Evolutionary conservation across 1,140 invertebrate genomes (phyloP).

Genomic region (Drosophila jambulina): DNA sequence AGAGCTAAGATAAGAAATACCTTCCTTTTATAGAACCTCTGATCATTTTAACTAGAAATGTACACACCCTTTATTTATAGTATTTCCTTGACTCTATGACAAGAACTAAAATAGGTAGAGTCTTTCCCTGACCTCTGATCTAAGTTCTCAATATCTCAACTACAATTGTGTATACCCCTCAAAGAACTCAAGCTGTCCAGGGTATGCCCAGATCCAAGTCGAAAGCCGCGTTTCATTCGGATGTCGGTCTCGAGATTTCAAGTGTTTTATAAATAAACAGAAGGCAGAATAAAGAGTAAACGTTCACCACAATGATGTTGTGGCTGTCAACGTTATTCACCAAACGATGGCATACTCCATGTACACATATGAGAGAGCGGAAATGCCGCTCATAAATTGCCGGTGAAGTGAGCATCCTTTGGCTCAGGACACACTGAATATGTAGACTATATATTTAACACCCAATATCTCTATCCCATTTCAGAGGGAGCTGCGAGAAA

Average conservation of each 20-base stretch:
- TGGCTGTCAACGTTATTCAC: slow-evolving; percentile 37
- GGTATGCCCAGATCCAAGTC: slow-evolving; percentile 35
- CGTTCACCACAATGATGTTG: slow-evolving; percentile 37
- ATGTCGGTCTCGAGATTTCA: slow-evolving; percentile 66
- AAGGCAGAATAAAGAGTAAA: slow-evolving; percentile 32
- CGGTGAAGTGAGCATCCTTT: slow-evolving; percentile 35
- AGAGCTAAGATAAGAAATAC: not conserved
- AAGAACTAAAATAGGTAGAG: not conserved
- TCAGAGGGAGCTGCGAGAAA: slow-evolving; percentile 82
- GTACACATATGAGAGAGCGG: slow-evolving; percentile 20
- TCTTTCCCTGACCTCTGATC: not conserved
- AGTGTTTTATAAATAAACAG: slow-evolving; percentile 82
- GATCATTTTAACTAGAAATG: not conserved
- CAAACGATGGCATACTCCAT: slow-evolving; percentile 16
- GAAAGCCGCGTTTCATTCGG: slow-evolving; percentile 72
- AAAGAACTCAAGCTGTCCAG: not conserved
- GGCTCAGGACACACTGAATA: slow-evolving; percentile 3
- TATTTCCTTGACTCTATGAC: too few species aligned
- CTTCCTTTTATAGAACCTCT: not conserved
- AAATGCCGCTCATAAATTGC: slow-evolving; percentile 78
- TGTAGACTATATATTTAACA: not conserved
- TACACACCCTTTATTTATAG: too few species aligned
- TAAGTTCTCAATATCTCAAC: not conserved
- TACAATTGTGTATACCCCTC: not conserved
- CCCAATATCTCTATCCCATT: slow-evolving; percentile 29